Conservation (phyloP, 2,888 invertebrate species). For the Orthosia cruda region DNA sequence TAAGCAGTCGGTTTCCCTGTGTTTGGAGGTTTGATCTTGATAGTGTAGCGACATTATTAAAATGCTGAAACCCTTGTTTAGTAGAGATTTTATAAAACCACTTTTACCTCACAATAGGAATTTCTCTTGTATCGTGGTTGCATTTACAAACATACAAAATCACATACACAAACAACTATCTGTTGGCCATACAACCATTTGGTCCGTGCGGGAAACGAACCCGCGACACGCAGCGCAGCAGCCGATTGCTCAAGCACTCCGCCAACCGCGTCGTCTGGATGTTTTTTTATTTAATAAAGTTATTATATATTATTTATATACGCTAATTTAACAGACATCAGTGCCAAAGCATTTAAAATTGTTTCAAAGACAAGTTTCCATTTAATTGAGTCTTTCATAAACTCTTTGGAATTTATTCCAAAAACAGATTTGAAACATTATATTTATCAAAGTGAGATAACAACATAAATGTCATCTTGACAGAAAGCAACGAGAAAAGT, state of each 20-base stretch:
- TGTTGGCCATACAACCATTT: no score
- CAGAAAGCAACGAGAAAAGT: slow-evolving; percentile 81
- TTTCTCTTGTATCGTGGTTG: no score
- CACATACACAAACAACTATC: no score
- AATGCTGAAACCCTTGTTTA: neutral
- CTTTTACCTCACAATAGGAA: no score
- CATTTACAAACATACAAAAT: no score
- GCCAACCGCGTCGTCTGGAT: neutral
- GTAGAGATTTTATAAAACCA: no score
- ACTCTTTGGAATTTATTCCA: slow-evolving; percentile 9
- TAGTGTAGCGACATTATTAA: slow-evolving; percentile 55
- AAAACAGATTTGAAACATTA: slow-evolving; percentile 52
- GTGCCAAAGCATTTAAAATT: neutral
- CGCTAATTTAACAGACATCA: no score
- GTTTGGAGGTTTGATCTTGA: slow-evolving; percentile 70
- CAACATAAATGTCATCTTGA: slow-evolving; percentile 80
- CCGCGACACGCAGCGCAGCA: no score
- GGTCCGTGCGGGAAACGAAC: no score
- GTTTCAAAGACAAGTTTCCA: slow-evolving; percentile 9
- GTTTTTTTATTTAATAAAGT: no score
- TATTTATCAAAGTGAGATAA: slow-evolving; percentile 82
- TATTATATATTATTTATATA: no score
- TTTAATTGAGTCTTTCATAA: neutral
- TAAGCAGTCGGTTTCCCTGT: slow-evolving; percentile 71
- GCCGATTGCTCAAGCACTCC: no score